Conservation (phyloP, 2,797 vertebrate species). For the Taeniopygia guttata region DNA sequence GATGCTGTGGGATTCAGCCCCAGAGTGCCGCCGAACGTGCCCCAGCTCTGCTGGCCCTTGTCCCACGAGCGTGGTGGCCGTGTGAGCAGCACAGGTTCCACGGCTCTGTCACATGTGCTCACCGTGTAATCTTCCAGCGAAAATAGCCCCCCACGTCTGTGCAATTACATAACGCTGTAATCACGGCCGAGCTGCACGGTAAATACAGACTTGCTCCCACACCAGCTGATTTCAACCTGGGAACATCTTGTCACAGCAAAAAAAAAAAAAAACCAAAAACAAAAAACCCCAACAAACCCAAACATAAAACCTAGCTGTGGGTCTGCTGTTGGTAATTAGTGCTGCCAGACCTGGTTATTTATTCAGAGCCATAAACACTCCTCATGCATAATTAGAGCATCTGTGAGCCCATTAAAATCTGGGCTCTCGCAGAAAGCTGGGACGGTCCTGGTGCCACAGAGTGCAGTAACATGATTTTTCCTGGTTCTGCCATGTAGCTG, state of each 20-base stretch:
- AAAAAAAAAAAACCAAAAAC: background rate
- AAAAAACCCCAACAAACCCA: background rate
- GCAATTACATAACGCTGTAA: conserved; percentile 1
- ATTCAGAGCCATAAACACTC: background rate
- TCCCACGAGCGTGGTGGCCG: fast-evolving
- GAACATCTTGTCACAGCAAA: background rate
- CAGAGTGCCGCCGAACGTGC: fast-evolving
- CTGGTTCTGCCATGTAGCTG: background rate
- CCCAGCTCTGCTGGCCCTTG: background rate
- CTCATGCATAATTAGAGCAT: background rate
- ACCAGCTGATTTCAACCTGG: background rate
- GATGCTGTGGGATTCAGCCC: background rate
- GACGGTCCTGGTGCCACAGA: background rate
- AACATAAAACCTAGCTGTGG: background rate
- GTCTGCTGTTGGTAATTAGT: background rate
- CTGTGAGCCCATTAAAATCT: background rate
- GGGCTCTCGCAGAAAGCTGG: background rate
- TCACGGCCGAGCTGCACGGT: background rate
- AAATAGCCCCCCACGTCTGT: background rate
- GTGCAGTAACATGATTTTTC: fast-evolving
- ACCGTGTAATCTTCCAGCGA: conserved; percentile 23
- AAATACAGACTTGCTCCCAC: conserved; percentile 9
- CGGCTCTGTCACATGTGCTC: background rate
- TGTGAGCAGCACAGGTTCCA: background rate
- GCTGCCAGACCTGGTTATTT: background rate